Base-by-base conservation (phyloP, 2,113 vertebrate species). In the Bufo gargarizans region DNA sequence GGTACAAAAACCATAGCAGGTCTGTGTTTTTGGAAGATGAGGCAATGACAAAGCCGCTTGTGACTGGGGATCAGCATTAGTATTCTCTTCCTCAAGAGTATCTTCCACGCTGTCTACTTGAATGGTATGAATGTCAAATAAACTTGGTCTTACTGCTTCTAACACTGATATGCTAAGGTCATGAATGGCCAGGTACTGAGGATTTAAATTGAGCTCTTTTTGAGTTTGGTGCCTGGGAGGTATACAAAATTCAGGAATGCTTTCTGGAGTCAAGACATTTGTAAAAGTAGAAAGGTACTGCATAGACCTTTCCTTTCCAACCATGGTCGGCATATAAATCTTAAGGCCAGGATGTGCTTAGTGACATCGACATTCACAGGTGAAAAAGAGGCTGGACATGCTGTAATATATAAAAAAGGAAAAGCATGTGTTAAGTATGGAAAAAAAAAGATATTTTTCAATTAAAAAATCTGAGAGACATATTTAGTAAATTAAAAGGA, bases 11-110 rank as follows among this genome's bases (percentile, higher is more conserved):
- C 97, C 96, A 0, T 97, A 97, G 90, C 94, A 94, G 63, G 96
- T 96, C 89, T 95, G 95, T 3, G 94, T 91, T 90, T 95, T 96
- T 72, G 95, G 94, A 88, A 97, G 89, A 87, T 97, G 96, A 1
- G 93, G 95, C 88, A 97, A 93, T 1, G 97, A 97, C 50, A 97
- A 93, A 3, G 96, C 97, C 0, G 96, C 96, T 91, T 97, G 96
- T 67, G 96, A 97, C 63, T 94, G 95, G 33, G 96, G 96, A 89
- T 97, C 96, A 2, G 95, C 96, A 77, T 97, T 96, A 0, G 97
- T 97, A 90, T 87, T 95, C 72, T 95, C 94, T 83, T 94, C 95
- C 22, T 95, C 93, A 8, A 92, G 92, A 19, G 89, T 82, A 58
- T 95, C 94, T 17, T 95, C 94, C 78, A 94, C 94, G 22, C 92